Evolutionary conservation across 2,113 vertebrate genomes (phyloP).

Genomic region (Tachysurus vachellii): DNA sequence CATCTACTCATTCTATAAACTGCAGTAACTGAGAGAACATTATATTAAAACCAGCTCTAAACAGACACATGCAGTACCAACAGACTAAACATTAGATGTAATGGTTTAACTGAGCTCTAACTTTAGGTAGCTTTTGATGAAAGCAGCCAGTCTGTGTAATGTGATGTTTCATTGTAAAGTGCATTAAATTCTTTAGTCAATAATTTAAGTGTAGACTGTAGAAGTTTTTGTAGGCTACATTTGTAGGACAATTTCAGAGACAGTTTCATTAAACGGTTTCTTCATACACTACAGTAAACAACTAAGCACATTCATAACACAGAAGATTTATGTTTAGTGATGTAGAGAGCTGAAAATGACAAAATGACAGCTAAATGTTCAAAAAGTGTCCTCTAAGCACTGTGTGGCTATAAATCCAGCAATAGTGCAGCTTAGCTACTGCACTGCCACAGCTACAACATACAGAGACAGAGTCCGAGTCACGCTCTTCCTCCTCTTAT

Average conservation of each 20-base stretch:
- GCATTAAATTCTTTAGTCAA: conserved; percentile 7
- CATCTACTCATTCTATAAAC: neutral
- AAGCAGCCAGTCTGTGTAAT: conserved; percentile 21
- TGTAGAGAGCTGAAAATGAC: neutral
- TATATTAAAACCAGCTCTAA: neutral
- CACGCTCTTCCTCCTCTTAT: neutral
- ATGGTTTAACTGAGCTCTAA: conserved; percentile 7
- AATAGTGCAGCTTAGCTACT: neutral
- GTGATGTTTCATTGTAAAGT: neutral
- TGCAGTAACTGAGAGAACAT: neutral
- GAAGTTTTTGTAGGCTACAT: neutral
- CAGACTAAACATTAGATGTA: neutral
- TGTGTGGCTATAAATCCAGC: neutral
- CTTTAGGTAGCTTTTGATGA: conserved; percentile 21
- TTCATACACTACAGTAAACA: neutral
- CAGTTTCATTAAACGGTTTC: neutral
- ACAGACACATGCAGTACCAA: neutral
- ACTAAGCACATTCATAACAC: neutral
- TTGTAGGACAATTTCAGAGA: neutral
- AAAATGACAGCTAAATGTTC: neutral
- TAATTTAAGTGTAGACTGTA: neutral
- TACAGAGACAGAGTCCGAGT: neutral
- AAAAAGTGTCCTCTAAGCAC: neutral
- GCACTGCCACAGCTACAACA: neutral
- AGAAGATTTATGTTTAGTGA: neutral